A percentile compares a stretch with the other conserved stretches of the same genome.
Evolutionary conservation across 2,113 vertebrate genomes (phyloP).

Genomic region (Albula goreensis): DNA sequence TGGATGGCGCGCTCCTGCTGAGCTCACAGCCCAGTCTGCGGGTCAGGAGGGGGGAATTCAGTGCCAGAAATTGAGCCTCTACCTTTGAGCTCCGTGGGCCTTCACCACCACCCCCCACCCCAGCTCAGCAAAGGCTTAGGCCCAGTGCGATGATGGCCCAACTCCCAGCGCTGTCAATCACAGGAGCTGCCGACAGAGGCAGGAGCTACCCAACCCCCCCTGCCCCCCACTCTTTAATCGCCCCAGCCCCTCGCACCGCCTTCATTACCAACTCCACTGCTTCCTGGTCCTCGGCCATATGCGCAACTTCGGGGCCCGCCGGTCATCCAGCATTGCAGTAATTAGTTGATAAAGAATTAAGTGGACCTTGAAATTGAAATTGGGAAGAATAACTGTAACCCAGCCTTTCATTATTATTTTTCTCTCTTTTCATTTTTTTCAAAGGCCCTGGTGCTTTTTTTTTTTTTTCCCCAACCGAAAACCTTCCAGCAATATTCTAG

Average conservation of each 20-base stretch:
- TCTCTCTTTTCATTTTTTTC: not conserved
- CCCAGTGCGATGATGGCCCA: constrained; percentile 65
- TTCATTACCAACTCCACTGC: constrained; percentile 87
- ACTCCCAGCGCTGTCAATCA: constrained; percentile 80
- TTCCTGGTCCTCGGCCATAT: constrained; percentile 86
- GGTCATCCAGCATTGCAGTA: constrained; percentile 87
- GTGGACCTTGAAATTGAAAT: constrained; percentile 99
- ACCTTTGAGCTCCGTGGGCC: constrained; percentile 71
- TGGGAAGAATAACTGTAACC: constrained; percentile 76
- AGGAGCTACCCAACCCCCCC: constrained; percentile 64
- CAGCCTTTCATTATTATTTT: constrained; percentile 36
- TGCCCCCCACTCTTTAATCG: constrained; percentile 68
- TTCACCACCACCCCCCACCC: constrained; percentile 36
- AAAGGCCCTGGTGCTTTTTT: not conserved
- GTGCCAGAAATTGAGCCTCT: constrained; percentile 72
- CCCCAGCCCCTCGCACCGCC: constrained; percentile 77
- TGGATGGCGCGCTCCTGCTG: constrained; percentile 84
- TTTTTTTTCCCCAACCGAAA: constrained; percentile 45
- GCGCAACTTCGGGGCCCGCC: constrained; percentile 85
- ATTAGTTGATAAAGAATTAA: constrained; percentile 97
- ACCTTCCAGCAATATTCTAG: constrained; percentile 25
- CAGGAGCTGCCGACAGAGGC: constrained; percentile 64
- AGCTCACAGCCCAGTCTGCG: constrained; percentile 75
- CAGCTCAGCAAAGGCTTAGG: constrained; percentile 69
- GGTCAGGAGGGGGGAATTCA: constrained; percentile 76